phyloP scores from a whole-genome alignment of 1,140 invertebrate species.

The Drosophila prosaltans region DNA sequence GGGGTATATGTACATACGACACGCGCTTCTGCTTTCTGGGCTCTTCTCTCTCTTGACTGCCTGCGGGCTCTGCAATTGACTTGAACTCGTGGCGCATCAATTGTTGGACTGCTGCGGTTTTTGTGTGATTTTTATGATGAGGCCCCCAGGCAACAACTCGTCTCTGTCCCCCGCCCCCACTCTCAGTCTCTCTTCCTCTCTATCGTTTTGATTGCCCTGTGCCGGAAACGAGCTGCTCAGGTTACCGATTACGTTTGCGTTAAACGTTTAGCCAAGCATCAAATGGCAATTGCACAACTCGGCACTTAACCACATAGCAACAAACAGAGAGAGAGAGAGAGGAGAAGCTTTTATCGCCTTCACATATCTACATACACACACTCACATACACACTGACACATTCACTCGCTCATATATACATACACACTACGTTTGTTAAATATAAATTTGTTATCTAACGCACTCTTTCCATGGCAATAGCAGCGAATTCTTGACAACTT shows the following conservation, averaged over 20 bases:
- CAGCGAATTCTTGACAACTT: neutral
- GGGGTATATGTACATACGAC: neutral
- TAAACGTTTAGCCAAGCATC: constrained; percentile 68
- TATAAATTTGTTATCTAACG: constrained; percentile 9
- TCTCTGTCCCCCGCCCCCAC: neutral
- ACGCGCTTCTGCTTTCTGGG: constrained; percentile 31
- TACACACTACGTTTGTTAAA: neutral
- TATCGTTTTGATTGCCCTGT: constrained; percentile 63
- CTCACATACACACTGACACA: neutral
- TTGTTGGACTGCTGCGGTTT: constrained; percentile 63
- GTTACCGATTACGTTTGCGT: constrained; percentile 47
- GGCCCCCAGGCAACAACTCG: constrained; percentile 59
- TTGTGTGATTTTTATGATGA: constrained; percentile 75
- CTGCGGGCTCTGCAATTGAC: constrained; percentile 72
- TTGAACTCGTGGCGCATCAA: constrained; percentile 75
- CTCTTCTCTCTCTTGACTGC: constrained; percentile 11
- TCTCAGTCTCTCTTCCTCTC: neutral
- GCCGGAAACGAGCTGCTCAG: constrained; percentile 70
- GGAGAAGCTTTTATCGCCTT: constrained; percentile 40
- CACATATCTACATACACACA: neutral
- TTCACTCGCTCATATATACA: neutral
- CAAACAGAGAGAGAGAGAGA: constrained; percentile 6
- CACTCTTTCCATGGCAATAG: neutral
- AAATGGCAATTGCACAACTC: constrained; percentile 61
- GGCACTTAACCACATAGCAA: constrained; percentile 59